phyloP scores from a whole-genome alignment of 2,797 vertebrate genomes.

The Liasis olivaceus region DNA sequence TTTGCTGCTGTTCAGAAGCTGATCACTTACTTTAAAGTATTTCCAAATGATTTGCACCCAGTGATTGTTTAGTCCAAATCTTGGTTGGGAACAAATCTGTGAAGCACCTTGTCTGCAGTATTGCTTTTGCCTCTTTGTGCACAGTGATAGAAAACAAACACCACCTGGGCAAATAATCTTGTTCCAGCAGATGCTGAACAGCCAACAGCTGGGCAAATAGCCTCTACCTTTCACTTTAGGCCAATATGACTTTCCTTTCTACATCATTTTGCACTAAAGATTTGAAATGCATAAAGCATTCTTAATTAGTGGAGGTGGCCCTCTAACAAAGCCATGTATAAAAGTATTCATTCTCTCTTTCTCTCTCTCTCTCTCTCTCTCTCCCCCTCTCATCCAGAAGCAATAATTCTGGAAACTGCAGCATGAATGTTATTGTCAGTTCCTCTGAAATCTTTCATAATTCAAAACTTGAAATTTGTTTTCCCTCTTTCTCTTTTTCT shows the following conservation, averaged over 20 bases:
- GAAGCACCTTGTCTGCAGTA: neutral
- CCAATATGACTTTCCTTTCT: neutral
- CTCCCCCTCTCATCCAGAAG: neutral
- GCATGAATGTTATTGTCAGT: neutral
- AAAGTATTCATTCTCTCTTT: neutral
- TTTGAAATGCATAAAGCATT: neutral
- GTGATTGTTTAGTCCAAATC: neutral
- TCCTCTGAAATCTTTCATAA: neutral
- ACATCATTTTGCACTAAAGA: constrained; percentile 19
- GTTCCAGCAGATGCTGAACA: neutral
- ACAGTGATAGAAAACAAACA: constrained; percentile 22
- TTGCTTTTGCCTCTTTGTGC: constrained; percentile 14
- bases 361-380: neutral
- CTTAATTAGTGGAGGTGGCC: neutral
- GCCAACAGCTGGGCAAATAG: constrained; percentile 34
- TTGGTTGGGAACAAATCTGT: constrained; percentile 5
- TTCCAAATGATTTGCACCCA: constrained; percentile 23
- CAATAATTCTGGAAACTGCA: neutral
- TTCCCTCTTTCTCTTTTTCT: neutral
- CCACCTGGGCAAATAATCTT: constrained; percentile 32
- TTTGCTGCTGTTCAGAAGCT: neutral
- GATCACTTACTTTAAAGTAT: neutral
- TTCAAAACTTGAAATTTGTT: neutral
- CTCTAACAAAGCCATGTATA: neutral
- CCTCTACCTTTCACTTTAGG: constrained; percentile 10